Percentiles rank a stretch among this genome's conserved stretches.
phyloP scores from a whole-genome alignment of 2,888 invertebrate species.

The Tuberolachnus salignus region DNA sequence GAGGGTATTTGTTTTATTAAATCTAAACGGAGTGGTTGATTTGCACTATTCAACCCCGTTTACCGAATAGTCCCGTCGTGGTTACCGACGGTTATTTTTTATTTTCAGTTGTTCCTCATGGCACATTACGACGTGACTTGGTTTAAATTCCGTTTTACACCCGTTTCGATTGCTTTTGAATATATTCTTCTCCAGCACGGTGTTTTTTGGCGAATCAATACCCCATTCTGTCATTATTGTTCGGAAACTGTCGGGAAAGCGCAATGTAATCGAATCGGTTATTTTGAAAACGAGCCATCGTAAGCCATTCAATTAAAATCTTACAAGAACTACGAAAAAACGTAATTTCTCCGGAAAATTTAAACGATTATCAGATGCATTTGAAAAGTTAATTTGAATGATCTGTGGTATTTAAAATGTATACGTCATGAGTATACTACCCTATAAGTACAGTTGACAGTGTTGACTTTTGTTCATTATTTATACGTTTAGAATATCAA shows the following conservation, averaged over 20 bases:
- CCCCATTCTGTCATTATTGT: not conserved
- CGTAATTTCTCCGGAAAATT: no score
- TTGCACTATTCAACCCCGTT: not conserved
- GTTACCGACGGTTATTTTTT: conserved; percentile 9
- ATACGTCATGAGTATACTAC: no score
- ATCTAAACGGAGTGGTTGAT: not conserved
- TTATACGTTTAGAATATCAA: no score
- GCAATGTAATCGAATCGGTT: no score
- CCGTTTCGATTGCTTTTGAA: not conserved
- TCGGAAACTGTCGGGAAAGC: not conserved
- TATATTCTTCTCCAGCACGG: not conserved
- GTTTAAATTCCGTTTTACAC: conserved; percentile 3
- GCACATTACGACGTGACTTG: conserved; percentile 34
- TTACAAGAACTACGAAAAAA: no score
- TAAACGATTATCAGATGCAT: no score
- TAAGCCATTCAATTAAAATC: no score
- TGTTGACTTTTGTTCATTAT: no score
- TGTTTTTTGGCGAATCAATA: conserved; percentile 17
- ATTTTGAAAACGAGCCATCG: no score
- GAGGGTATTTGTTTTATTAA: not conserved
- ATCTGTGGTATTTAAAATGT: no score
- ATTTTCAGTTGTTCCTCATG: not conserved
- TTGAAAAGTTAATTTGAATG: no score
- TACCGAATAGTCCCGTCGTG: not conserved
- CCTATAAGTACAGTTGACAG: no score